Evolutionary conservation across 2,797 vertebrate genomes (phyloP).

Genomic region (Tympanoctomys barrerae): DNA sequence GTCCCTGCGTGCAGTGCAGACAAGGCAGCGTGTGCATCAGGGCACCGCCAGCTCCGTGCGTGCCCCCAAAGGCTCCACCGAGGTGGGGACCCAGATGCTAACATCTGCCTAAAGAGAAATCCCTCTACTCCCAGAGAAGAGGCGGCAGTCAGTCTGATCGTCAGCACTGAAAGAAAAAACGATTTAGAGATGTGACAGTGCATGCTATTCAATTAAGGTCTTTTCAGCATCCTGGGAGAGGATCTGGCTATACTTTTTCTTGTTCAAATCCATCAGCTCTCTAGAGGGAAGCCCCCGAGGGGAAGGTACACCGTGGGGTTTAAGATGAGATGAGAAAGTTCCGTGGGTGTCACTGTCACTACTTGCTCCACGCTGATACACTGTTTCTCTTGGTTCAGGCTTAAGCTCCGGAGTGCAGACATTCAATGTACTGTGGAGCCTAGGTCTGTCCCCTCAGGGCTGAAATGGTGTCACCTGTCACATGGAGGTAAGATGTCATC

Average conservation of each 20-base stretch:
- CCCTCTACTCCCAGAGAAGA: background rate
- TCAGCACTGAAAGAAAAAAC: background rate
- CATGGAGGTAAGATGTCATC: background rate
- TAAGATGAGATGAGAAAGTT: background rate
- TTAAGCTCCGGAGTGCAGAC: background rate
- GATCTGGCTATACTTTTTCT: background rate
- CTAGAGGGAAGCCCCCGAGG: background rate
- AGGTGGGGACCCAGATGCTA: background rate
- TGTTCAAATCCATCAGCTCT: background rate
- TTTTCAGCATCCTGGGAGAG: background rate
- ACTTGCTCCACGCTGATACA: background rate
- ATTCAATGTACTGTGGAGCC: background rate
- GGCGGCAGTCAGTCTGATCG: background rate
- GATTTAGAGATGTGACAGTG: background rate
- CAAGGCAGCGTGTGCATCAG: accelerated
- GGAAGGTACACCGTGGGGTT: background rate
- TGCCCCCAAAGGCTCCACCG: accelerated
- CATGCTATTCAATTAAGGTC: background rate
- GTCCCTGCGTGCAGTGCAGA: accelerated
- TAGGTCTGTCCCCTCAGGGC: background rate
- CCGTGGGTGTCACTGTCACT: too few relatives aligned
- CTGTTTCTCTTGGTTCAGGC: background rate
- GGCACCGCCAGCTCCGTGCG: background rate
- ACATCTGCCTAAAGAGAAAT: background rate
- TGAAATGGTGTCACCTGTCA: background rate